A percentile compares a stretch with the other conserved stretches of the same genome.
Evolutionary conservation across 2,888 invertebrate genomes (phyloP).

Genomic region (Dryobota labecula): DNA sequence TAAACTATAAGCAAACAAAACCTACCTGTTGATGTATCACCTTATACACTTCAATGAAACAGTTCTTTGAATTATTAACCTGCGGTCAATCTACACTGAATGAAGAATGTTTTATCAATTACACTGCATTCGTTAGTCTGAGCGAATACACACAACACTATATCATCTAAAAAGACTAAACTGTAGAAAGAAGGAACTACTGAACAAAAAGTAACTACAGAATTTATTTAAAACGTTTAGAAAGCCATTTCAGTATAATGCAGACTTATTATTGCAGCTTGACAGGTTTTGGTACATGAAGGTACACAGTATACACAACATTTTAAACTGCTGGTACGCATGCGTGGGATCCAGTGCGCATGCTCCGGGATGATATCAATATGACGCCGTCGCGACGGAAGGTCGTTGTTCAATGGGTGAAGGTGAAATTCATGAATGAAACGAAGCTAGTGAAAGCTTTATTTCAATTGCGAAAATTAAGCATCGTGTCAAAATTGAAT

Average conservation of each 20-base stretch:
- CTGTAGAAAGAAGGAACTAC: constrained; percentile 63
- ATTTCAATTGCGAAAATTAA: constrained; percentile 53
- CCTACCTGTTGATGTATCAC: constrained; percentile 84
- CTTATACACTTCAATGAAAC: constrained; percentile 70
- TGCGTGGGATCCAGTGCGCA: constrained; percentile 77
- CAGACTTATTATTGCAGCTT: constrained; percentile 81
- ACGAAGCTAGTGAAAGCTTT: constrained; percentile 53
- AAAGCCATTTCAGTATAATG: constrained; percentile 72
- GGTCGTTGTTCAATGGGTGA: constrained; percentile 83
- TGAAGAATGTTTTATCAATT: constrained; percentile 54
- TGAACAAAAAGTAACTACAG: constrained; percentile 69
- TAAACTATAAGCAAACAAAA: constrained; percentile 72
- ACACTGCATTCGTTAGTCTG: constrained; percentile 42
- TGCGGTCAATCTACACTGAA: constrained; percentile 53
- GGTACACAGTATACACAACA: constrained; percentile 82
- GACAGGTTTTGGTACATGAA: constrained; percentile 79
- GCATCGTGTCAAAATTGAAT: constrained; percentile 11
- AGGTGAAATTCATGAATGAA: constrained; percentile 85
- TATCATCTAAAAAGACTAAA: constrained; percentile 42
- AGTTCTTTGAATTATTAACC: constrained; percentile 54
- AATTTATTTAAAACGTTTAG: constrained; percentile 61
- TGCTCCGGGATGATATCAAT: constrained; percentile 82
- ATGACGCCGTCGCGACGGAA: constrained; percentile 79
- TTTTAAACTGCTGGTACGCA: constrained; percentile 74
- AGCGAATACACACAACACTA: constrained; percentile 40